Percentiles rank a stretch among this genome's conserved stretches.
Evolutionary conservation across 2,113 vertebrate species (phyloP).

Genomic region (Oostethus manadensis): DNA sequence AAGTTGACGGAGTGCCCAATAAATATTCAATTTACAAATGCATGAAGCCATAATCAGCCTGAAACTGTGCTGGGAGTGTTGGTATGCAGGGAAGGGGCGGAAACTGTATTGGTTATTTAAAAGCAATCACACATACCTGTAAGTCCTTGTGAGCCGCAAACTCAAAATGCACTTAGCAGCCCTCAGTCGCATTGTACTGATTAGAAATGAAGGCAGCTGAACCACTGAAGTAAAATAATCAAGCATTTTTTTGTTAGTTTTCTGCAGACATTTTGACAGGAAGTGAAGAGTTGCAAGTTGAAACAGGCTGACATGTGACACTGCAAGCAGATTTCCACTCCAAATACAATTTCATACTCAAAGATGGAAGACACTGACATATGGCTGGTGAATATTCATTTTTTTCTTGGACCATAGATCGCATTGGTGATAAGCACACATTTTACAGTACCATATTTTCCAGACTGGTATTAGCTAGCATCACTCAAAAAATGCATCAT

Average conservation of each 20-base stretch:
- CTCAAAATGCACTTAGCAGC: conserved; percentile 52
- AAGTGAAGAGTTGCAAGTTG: conserved; percentile 3
- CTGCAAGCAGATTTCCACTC: conserved; percentile 27
- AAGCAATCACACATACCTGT: conserved; percentile 34
- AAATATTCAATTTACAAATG: conserved; percentile 66
- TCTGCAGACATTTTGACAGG: conserved; percentile 23
- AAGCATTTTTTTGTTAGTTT: conserved; percentile 47
- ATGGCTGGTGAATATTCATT: conserved; percentile 7
- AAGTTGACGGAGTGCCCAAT: conserved; percentile 49
- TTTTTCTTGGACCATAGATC: not conserved
- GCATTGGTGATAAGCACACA: not conserved
- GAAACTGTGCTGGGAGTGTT: conserved; percentile 33
- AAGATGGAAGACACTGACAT: not conserved
- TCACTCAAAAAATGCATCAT: not conserved
- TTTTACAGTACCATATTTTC: too few relatives aligned
- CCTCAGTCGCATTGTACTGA: conserved; percentile 44
- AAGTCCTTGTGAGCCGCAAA: conserved; percentile 42
- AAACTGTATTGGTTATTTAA: conserved; percentile 42
- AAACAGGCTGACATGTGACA: conserved; percentile 21
- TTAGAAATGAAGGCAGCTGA: conserved; percentile 36
- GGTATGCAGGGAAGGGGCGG: conserved; percentile 15
- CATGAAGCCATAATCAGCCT: conserved; percentile 60
- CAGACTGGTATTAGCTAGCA: not conserved
- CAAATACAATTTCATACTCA: conserved; percentile 9
- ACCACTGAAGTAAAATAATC: conserved; percentile 54